Evolutionary conservation across 2,888 invertebrate genomes (phyloP).

Genomic region (Homarus gammarus): DNA sequence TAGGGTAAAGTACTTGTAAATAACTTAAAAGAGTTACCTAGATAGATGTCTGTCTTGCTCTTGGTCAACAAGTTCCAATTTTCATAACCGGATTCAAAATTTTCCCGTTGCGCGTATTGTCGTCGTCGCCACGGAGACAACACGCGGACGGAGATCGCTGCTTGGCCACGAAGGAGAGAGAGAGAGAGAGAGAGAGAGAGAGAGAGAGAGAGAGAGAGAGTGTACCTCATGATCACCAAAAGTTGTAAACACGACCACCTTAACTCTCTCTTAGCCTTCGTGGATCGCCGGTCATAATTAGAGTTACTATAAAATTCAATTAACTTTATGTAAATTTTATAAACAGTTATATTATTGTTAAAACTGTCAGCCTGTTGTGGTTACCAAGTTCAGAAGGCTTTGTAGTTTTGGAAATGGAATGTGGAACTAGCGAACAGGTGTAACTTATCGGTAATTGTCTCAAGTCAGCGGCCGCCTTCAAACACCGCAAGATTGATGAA

Average conservation of each 20-base stretch:
- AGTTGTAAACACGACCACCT: no score
- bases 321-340: background rate
- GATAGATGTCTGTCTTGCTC: constrained; percentile 41
- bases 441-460: no score
- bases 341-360: background rate
- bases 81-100: constrained; percentile 6
- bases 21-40: constrained; percentile 2
- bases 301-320: background rate
- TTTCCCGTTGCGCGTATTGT: background rate
- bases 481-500: no score
- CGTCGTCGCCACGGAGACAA: no score
- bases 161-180: no score
- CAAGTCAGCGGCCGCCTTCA: no score
- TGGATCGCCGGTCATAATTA: no score
- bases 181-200: no score
- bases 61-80: constrained; percentile 1
- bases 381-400: background rate
- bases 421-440: constrained; percentile 6
- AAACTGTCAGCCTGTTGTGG: background rate
- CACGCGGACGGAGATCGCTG: no score
- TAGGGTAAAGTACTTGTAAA: constrained; percentile 22
- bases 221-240: no score
- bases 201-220: no score
- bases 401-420: constrained; percentile 12
- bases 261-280: no score